Evolutionary conservation across 2,888 invertebrate genomes (phyloP), one percentile per base, ranked within the genome.

Genomic region (Graphium colonna): DNA sequence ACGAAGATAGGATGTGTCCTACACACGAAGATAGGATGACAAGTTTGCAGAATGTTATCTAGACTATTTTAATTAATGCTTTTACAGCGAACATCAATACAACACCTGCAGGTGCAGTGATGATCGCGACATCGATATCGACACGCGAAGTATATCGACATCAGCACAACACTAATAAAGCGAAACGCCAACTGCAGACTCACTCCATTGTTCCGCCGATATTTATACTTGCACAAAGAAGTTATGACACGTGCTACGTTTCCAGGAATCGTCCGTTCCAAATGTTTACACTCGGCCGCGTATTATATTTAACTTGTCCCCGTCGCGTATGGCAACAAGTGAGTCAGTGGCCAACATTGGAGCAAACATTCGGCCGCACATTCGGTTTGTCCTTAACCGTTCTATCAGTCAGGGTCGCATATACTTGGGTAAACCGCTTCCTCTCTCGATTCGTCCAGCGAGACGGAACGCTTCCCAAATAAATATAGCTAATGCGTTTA

Each of bases 221-320:
- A 57, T 59, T 56, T 58, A 52, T 59, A 62, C 61, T 66, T 62
- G 61, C 67, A 70, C 70, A 73, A 72, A 73, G 68, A 63, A 68
- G 62, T 61, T 65, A 66, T 69, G 66, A 69, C 71, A 54, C 54
- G 54, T 54, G 54, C 54, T 16, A 62, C 56, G 62, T 60, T 57
- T 60, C 59, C 57, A 51, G 56, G 56, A 54, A 53, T 52, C 42
- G 53, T 45, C 42, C 46, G 38, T 50, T 43, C 33, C 33, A 40
- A 49, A 49, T 54, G 49, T 50, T 49, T 54, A 54, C 43, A 16
- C 39, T 42, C 28, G 18, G 16, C 26, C 13, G 21, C 12, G 12
- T 42, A 33, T 40, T 52, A 52, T 52, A 52, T 52, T 47, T 26
- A 42, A 46, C 33, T 28, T 21, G 21, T 49, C 28, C 17, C 8